Conservation (phyloP, 2,888 invertebrate genomes). For the Eumacrocentrus americanus region DNA sequence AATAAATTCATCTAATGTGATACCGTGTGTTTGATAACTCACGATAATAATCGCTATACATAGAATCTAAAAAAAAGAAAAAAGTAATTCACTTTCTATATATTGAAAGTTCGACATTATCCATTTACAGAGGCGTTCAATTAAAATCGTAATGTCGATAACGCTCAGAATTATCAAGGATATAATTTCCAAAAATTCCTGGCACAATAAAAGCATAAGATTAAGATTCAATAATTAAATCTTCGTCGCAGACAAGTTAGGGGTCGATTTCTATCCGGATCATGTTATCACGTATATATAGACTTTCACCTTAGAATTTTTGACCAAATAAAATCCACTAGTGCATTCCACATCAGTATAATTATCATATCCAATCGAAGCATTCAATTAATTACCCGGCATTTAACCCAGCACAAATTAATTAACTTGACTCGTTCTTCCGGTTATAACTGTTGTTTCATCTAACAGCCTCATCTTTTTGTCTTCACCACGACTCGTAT, state of each 20-base stretch:
- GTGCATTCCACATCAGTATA: background rate
- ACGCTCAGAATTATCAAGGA: background rate
- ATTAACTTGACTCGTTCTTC: background rate
- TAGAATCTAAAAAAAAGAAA: background rate
- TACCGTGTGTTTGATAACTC: background rate
- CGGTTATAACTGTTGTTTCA: background rate
- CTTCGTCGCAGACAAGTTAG: background rate
- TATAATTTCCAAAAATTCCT: background rate
- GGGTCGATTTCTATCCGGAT: background rate
- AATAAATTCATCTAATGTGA: background rate
- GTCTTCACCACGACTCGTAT: background rate
- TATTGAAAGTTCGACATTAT: constrained; percentile 12
- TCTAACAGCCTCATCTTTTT: background rate
- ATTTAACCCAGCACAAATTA: background rate
- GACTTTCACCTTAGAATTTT: constrained; percentile 2
- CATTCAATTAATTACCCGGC: constrained; percentile 3
- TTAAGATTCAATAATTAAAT: background rate
- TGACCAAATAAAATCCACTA: background rate
- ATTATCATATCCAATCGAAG: constrained; percentile 11
- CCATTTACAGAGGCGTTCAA: background rate
- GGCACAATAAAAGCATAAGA: background rate
- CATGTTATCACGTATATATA: background rate
- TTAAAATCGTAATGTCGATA: constrained; percentile 6
- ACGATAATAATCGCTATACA: background rate
- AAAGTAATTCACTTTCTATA: constrained; percentile 3